These are phyloP conservation scores for Drosophila subpulchrella DNA, from an alignment of 1,140 invertebrate species.

Conservation along the genomic window DNA sequence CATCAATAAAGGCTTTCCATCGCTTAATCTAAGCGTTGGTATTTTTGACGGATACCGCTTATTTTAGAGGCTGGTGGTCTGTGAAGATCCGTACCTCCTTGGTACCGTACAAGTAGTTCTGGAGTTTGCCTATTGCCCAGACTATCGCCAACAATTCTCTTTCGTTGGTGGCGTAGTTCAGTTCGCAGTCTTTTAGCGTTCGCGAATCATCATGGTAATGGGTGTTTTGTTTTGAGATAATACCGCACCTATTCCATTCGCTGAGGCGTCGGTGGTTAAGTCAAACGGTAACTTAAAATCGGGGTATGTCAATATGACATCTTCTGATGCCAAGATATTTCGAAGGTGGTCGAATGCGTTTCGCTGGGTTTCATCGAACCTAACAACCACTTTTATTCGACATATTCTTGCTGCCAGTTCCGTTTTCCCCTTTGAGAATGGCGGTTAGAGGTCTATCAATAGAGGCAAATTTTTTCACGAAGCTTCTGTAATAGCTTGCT, in stretches of 20 bases:
- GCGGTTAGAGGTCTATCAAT: background rate
- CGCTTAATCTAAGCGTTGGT: too few relatives aligned
- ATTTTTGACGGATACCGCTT: too few relatives aligned
- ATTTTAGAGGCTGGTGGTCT: background rate
- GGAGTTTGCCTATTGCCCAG: constrained; percentile 9
- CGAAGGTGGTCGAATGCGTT: constrained; percentile 1
- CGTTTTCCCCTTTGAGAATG: constrained; percentile 17
- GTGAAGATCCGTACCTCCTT: constrained; percentile 18
- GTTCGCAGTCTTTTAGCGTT: constrained; percentile 5
- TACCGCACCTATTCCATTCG: background rate
- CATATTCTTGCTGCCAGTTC: background rate
- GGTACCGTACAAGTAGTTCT: constrained; percentile 27
- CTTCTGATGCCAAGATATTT: constrained; percentile 13
- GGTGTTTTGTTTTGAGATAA: background rate
- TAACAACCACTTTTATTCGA: constrained; percentile 12
- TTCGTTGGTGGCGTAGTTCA: constrained; percentile 14
- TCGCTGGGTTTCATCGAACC: constrained; percentile 1
- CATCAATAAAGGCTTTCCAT: too few relatives aligned
- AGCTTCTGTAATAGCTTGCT: constrained; percentile 4
- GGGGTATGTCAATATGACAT: constrained; percentile 10
- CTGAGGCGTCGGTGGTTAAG: constrained; percentile 4
- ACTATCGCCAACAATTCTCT: constrained; percentile 10
- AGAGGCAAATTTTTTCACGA: constrained; percentile 10
- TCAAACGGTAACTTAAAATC: constrained; percentile 15
- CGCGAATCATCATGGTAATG: constrained; percentile 7